These are phyloP conservation scores for Cyclargus thomasi DNA, from an alignment of 1,140 invertebrate genomes.

Conservation along the genomic window DNA sequence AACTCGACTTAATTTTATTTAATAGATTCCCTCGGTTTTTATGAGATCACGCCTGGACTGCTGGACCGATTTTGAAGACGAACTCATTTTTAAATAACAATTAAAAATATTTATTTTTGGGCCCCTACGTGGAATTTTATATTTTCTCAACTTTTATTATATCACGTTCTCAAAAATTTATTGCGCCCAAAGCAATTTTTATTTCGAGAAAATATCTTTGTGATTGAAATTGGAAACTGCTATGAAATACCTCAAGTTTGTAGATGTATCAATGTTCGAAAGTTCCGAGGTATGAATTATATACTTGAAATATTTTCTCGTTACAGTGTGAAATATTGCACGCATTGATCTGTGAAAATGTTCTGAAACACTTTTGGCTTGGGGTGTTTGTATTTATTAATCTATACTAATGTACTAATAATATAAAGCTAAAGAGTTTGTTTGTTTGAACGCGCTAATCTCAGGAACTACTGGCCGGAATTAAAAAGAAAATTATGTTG, in stretches of 20 bases:
- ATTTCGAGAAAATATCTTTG: not conserved
- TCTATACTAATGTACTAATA: no score
- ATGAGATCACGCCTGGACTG: no score
- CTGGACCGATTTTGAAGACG: no score
- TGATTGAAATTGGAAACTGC: constrained; percentile 10
- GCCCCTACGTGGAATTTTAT: not conserved
- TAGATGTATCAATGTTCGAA: constrained; percentile 9
- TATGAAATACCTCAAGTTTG: constrained; percentile 12
- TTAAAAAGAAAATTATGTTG: no score
- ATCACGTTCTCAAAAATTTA: not conserved
- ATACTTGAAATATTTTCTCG: constrained; percentile 7
- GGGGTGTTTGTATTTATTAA: not conserved
- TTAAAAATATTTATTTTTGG: no score
- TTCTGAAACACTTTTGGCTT: not conserved
- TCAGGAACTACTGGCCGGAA: no score
- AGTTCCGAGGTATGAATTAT: not conserved
- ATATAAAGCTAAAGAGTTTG: no score
- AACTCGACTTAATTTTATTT: no score
- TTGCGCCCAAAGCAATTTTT: not conserved
- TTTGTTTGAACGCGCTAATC: no score
- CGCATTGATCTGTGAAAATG: not conserved
- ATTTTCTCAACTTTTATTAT: not conserved
- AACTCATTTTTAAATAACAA: no score
- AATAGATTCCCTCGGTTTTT: no score
- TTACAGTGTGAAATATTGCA: constrained; percentile 17